A percentile compares a stretch with the other conserved stretches of the same genome.
Evolutionary conservation across 2,113 vertebrate genomes (phyloP).

Genomic region (Copsychus sechellarum): DNA sequence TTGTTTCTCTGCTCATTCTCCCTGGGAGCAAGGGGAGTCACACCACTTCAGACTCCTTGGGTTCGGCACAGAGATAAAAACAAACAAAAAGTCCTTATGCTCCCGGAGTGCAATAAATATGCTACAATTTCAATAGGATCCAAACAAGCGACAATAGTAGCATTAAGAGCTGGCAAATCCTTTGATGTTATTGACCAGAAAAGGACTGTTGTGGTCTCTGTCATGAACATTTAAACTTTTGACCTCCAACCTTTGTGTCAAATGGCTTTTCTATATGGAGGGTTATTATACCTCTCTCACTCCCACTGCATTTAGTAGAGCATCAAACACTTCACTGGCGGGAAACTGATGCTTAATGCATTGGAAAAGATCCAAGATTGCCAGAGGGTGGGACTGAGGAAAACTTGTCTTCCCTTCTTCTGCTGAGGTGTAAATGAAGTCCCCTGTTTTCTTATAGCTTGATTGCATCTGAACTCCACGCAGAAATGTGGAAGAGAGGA

Average conservation of each 20-base stretch:
- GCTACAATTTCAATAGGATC: slow-evolving; percentile 71
- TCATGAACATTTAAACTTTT: slow-evolving; percentile 76
- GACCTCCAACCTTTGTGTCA: slow-evolving; percentile 76
- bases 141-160: slow-evolving; percentile 60
- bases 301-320: slow-evolving; percentile 9
- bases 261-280: slow-evolving; percentile 65
- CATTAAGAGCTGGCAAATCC: slow-evolving; percentile 59
- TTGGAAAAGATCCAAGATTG: background rate
- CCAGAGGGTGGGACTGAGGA: background rate
- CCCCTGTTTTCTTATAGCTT: background rate
- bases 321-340: background rate
- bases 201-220: slow-evolving; percentile 63
- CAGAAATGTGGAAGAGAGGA: background rate
- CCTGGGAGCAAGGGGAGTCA: background rate
- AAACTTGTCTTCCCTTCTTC: background rate
- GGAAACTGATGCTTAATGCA: slow-evolving; percentile 9
- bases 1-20: background rate
- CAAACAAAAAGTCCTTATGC: slow-evolving; percentile 58
- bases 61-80: slow-evolving; percentile 39
- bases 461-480: background rate
- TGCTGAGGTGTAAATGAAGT: background rate
- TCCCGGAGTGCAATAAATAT: slow-evolving; percentile 63
- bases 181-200: slow-evolving; percentile 76
- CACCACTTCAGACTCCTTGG: slow-evolving; percentile 9
- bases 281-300: slow-evolving; percentile 31